Evolutionary conservation across 2,888 invertebrate genomes (phyloP), one percentile per base, ranked within the genome.

Genomic region (Spicauda simplicius): DNA sequence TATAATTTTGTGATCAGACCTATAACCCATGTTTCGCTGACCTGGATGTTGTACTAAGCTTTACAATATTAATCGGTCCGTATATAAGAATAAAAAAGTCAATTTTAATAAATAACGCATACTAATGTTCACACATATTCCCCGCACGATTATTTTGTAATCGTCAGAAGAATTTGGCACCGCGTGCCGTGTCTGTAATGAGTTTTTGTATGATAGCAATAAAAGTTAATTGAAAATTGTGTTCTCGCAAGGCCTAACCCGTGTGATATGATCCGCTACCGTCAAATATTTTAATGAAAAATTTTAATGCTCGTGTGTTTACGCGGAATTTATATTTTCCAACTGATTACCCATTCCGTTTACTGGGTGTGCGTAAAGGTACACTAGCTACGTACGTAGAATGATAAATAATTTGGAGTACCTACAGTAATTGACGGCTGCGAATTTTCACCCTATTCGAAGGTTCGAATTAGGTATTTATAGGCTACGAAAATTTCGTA

Each of bases 221-320:
- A 63, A 63, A 63, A 63, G 55, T 63, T 63, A 63, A 63, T 63
- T 63, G 62, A 63, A 54, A 63, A 63, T 63, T 63, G 55, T 63
- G 62, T 55, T 55, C 30, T 45, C 20, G 55, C 30, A 30, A 20
- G 55, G 14, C 19, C 55, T 54, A 62, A 62, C 41, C 54, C 62
- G 54, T 25, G 54, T 63, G 25, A 63, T 63, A 55, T 63, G 45
- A 55, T 48, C 41, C 30, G 12, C 16, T 45, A 55, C 62, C 54
- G 53, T 55, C 55, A 37, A 55, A 55, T 48, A 55, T 63, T 63
- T 55, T 63, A 63, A 63, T 63, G 54, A 55, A 55, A 50, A 63
- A 55, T 37, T 63, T 55, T 55, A 41, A 41, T 37, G 41, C 54
- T 25, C 52, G 20, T 62, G 37, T 61, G 61, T 37, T 61, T 33